A percentile compares a stretch with the other conserved stretches of the same genome.
phyloP scores from a whole-genome alignment of 2,797 vertebrate genomes.

The Clamator glandarius region DNA sequence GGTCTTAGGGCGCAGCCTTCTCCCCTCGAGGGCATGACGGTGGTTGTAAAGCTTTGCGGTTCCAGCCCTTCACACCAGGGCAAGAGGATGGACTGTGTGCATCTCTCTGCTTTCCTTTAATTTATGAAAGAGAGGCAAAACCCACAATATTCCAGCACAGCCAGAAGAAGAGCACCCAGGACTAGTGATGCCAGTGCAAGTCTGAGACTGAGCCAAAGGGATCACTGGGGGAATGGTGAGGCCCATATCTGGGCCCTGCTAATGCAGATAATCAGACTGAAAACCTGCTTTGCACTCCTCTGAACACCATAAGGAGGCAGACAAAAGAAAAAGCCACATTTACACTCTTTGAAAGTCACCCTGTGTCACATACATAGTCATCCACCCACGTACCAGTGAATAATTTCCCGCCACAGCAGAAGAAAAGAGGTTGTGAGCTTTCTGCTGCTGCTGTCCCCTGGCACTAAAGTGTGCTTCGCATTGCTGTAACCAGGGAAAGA shows the following conservation, averaged over 20 bases:
- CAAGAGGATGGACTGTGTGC: not conserved
- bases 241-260: rapidly evolving
- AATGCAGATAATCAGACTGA: not conserved
- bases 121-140: not conserved
- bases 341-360: not conserved
- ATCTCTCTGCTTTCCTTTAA: not conserved
- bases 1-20: not conserved
- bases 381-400: not conserved
- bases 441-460: not conserved
- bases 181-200: not conserved
- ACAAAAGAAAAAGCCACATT: not conserved
- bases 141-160: not conserved
- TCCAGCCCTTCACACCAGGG: not conserved
- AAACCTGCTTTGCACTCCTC: not conserved
- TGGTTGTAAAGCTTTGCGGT: not conserved
- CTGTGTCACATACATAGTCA: rapidly evolving
- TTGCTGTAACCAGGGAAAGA: not conserved
- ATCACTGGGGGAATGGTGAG: not conserved
- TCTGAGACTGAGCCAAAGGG: not conserved
- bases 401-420: not conserved
- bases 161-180: not conserved
- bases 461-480: not conserved
- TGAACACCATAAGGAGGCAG: not conserved
- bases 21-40: not conserved
- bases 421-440: not conserved